phyloP scores from a whole-genome alignment of 2,797 vertebrate species.

The Falco berigora region DNA sequence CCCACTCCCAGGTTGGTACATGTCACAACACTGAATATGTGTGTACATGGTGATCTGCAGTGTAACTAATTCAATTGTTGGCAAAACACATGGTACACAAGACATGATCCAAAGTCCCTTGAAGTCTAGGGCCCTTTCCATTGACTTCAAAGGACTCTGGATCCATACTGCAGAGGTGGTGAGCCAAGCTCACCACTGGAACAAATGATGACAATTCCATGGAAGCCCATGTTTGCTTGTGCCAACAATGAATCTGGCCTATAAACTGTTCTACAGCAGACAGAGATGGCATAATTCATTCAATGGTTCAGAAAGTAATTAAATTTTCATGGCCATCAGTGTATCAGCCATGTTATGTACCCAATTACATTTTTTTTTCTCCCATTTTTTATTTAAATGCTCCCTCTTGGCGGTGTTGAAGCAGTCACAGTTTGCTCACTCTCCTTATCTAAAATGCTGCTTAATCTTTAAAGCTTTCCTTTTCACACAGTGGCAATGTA shows the following conservation, averaged over 20 bases:
- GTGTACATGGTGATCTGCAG: neutral
- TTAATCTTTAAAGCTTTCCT: neutral
- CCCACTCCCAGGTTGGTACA: neutral
- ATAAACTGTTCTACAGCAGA: neutral
- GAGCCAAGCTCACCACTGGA: neutral
- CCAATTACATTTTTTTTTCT: neutral
- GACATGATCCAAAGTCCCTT: neutral
- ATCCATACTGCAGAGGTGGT: rapidly evolving
- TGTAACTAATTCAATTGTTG: neutral
- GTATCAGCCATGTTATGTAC: neutral
- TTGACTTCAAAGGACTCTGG: neutral
- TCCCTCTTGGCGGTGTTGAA: neutral
- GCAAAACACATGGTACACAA: neutral
- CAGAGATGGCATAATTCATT: neutral
- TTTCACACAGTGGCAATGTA: neutral
- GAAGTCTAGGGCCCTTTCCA: neutral
- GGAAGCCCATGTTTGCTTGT: neutral
- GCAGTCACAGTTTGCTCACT: neutral
- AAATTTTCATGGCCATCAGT: conserved; percentile 34
- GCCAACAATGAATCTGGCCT: conserved; percentile 1
- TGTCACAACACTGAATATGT: neutral
- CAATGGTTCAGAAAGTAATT: neutral
- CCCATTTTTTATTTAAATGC: neutral
- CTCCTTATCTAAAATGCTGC: neutral
- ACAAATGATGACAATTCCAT: neutral